Evolutionary conservation across 2,888 invertebrate species (phyloP).

Genomic region (Apeira syringaria): DNA sequence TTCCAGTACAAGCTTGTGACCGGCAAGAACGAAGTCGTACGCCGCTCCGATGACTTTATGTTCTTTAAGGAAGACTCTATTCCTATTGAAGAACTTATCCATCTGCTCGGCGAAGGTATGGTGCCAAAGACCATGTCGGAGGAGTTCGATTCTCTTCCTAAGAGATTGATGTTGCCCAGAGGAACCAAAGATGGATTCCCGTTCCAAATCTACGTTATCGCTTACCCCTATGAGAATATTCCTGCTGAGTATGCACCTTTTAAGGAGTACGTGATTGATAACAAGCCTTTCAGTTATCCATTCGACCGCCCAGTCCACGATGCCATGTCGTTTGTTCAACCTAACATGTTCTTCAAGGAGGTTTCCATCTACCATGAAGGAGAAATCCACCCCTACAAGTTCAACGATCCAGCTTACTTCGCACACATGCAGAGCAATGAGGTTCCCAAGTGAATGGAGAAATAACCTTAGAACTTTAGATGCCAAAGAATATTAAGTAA

Average conservation of each 20-base stretch:
- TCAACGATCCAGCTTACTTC: slow-evolving; percentile 46
- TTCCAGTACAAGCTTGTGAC: slow-evolving; percentile 82
- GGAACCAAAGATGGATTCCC: slow-evolving; percentile 87
- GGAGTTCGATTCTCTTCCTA: slow-evolving; percentile 85
- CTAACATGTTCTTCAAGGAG: slow-evolving; percentile 85
- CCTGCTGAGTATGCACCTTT: slow-evolving; percentile 54
- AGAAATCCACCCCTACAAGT: slow-evolving; percentile 52
- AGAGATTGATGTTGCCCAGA: slow-evolving; percentile 88
- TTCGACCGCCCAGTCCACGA: slow-evolving; percentile 79
- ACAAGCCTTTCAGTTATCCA: slow-evolving; percentile 82
- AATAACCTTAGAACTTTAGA: slow-evolving; percentile 25
- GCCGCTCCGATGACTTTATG: slow-evolving; percentile 86
- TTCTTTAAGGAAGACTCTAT: slow-evolving; percentile 85
- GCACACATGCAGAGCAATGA: slow-evolving; percentile 34
- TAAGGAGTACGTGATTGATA: slow-evolving; percentile 62
- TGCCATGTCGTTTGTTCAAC: slow-evolving; percentile 73
- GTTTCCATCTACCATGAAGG: slow-evolving; percentile 79
- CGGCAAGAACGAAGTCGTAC: slow-evolving; percentile 86
- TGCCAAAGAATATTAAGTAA: slow-evolving; percentile 14
- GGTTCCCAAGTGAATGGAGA: slow-evolving; percentile 45
- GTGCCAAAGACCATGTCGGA: slow-evolving; percentile 80
- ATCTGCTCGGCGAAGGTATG: slow-evolving; percentile 77
- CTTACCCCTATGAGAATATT: slow-evolving; percentile 77
- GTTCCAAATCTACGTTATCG: slow-evolving; percentile 85
- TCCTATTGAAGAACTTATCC: slow-evolving; percentile 83